phyloP scores from a whole-genome alignment of 2,888 invertebrate species.

The Erebia palarica region DNA sequence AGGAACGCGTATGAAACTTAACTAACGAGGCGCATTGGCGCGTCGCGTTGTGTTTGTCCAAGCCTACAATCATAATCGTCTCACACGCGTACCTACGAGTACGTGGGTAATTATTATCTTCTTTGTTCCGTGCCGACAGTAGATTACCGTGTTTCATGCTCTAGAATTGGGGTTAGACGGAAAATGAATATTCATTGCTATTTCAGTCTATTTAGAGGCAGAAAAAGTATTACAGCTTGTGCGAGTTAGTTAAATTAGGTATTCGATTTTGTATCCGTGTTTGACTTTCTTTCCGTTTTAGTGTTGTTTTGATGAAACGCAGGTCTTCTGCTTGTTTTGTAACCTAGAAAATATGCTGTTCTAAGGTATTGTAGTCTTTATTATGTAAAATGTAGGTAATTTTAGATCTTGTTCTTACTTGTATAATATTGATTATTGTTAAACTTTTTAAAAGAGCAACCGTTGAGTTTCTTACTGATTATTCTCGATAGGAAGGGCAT shows the following conservation, averaged over 20 bases:
- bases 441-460: too few relatives aligned
- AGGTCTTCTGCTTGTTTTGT: neutral
- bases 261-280: slow-evolving; percentile 10
- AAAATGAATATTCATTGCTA: slow-evolving; percentile 34
- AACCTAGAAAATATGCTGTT: neutral
- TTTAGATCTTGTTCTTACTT: too few relatives aligned
- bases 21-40: neutral
- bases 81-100: slow-evolving; percentile 15
- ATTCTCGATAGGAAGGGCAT: too few relatives aligned
- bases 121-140: slow-evolving; percentile 26
- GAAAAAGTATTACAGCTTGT: slow-evolving; percentile 16
- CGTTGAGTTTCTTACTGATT: too few relatives aligned
- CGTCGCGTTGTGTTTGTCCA: neutral
- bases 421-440: too few relatives aligned
- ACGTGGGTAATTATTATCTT: slow-evolving; percentile 28
- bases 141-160: slow-evolving; percentile 28
- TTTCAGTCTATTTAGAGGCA: slow-evolving; percentile 19
- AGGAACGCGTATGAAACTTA: too few relatives aligned
- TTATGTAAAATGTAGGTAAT: too few relatives aligned
- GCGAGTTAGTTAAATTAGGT: neutral
- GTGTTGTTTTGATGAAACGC: neutral
- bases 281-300: slow-evolving; percentile 3
- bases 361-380: too few relatives aligned
- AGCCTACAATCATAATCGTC: slow-evolving; percentile 17
- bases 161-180: slow-evolving; percentile 31